Conservation (phyloP, 1,140 invertebrate species). For the Drosophila setifemur region DNA sequence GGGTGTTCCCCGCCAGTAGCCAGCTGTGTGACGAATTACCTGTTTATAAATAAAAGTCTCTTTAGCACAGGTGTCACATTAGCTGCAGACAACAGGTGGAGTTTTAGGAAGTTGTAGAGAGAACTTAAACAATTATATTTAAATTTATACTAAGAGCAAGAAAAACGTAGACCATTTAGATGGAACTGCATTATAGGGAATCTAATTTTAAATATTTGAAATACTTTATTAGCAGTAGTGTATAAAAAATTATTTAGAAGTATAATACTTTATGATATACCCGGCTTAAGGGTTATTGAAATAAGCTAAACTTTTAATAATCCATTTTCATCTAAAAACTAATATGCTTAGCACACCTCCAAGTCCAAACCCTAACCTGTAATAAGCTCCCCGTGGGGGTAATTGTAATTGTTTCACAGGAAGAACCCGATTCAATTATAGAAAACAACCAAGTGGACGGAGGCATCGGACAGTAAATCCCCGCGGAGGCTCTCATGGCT, state of each 20-base stretch:
- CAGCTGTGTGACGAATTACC: conserved; percentile 65
- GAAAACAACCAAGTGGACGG: conserved; percentile 13
- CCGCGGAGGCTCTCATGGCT: conserved; percentile 1
- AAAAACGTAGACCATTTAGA: background rate
- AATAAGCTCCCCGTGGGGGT: conserved; percentile 5
- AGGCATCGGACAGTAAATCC: background rate
- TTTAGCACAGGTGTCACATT: conserved; percentile 16
- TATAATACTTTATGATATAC: too few species aligned
- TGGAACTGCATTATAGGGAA: background rate
- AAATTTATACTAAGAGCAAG: background rate
- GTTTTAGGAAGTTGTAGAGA: background rate
- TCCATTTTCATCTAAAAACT: conserved; percentile 12
- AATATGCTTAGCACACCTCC: conserved; percentile 2
- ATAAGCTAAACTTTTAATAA: too few species aligned
- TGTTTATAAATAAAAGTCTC: conserved; percentile 61
- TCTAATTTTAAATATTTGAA: too few species aligned
- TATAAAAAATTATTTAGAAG: too few species aligned
- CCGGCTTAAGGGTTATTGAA: too few species aligned
- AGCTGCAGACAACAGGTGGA: background rate
- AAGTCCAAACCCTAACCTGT: background rate
- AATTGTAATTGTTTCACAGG: conserved; percentile 18
- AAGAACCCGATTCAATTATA: conserved; percentile 35
- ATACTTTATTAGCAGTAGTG: too few species aligned
- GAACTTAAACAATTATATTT: background rate
- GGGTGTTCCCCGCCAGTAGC: conserved; percentile 41